These are phyloP conservation scores for Drosophila suzukii DNA, from an alignment of 1,140 invertebrate species.

Conservation along the genomic window DNA sequence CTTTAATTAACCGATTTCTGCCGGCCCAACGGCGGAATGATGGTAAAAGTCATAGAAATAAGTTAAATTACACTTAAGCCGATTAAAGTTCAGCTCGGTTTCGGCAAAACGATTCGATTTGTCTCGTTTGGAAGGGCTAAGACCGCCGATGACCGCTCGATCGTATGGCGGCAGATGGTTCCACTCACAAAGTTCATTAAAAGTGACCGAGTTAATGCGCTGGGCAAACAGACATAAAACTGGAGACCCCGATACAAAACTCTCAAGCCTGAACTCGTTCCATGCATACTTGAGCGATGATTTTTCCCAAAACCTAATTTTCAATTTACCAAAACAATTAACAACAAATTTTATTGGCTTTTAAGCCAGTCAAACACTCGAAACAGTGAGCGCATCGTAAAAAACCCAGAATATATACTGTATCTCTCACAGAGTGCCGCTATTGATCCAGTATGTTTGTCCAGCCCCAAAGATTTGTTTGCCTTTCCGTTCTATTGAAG, in stretches of 20 bases:
- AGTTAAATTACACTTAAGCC: slow-evolving; percentile 78
- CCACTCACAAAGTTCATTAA: slow-evolving; percentile 72
- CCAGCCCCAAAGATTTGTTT: slow-evolving; percentile 64
- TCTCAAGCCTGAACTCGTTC: slow-evolving; percentile 21
- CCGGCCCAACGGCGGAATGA: slow-evolving; percentile 3
- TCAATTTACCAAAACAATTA: slow-evolving; percentile 82
- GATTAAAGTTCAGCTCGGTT: slow-evolving; percentile 61
- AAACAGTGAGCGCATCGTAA: slow-evolving; percentile 71
- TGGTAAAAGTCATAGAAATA: slow-evolving; percentile 45
- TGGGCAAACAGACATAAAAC: slow-evolving; percentile 63
- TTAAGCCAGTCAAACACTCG: slow-evolving; percentile 75
- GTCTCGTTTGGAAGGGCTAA: slow-evolving; percentile 49
- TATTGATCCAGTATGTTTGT: slow-evolving; percentile 75
- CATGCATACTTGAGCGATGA: slow-evolving; percentile 64
- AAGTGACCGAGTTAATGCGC: slow-evolving; percentile 62
- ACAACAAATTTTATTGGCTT: slow-evolving; percentile 82
- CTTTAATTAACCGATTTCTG: slow-evolving; percentile 80
- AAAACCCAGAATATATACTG: slow-evolving; percentile 51
- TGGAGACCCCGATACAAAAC: slow-evolving; percentile 11
- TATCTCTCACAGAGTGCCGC: slow-evolving; percentile 65
- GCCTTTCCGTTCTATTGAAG: slow-evolving; percentile 64
- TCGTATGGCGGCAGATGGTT: slow-evolving; percentile 44
- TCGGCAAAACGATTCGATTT: slow-evolving; percentile 68
- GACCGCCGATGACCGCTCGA: slow-evolving; percentile 11
- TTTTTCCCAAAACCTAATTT: slow-evolving; percentile 81